These are phyloP conservation scores for Falco cherrug DNA, from an alignment of 2,797 vertebrate genomes.

Conservation along the genomic window DNA sequence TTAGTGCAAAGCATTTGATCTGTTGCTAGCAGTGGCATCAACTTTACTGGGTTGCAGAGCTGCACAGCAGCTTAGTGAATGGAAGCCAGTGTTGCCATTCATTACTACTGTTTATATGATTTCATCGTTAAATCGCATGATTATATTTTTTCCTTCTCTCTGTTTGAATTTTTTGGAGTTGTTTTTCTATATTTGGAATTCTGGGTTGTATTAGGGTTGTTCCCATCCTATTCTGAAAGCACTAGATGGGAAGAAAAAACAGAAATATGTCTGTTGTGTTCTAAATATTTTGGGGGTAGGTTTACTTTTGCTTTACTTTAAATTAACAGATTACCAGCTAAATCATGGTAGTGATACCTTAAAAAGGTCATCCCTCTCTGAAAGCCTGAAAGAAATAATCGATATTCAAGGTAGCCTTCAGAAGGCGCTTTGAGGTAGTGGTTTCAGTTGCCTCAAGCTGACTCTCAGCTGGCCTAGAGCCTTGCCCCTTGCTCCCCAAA, in stretches of 20 bases:
- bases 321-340: background rate
- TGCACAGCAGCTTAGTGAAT: background rate
- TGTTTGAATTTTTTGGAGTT: slow-evolving; percentile 10
- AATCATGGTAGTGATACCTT: background rate
- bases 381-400: background rate
- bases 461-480: background rate
- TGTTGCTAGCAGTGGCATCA: background rate
- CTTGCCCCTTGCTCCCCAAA: accelerated
- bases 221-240: background rate
- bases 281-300: background rate
- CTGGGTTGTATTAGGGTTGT: background rate
- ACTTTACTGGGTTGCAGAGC: background rate
- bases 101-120: background rate
- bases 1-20: background rate
- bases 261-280: background rate
- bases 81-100: slow-evolving; percentile 1
- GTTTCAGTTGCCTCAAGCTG: background rate
- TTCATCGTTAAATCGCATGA: background rate
- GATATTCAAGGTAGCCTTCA: background rate
- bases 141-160: background rate
- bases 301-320: too few relatives aligned
- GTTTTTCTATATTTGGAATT: background rate
- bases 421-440: background rate
- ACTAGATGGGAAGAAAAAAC: background rate
- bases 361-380: background rate